Percentiles rank a stretch among this genome's conserved stretches.
phyloP scores from a whole-genome alignment of 2,888 invertebrate genomes.

The Drosophila affinis region DNA sequence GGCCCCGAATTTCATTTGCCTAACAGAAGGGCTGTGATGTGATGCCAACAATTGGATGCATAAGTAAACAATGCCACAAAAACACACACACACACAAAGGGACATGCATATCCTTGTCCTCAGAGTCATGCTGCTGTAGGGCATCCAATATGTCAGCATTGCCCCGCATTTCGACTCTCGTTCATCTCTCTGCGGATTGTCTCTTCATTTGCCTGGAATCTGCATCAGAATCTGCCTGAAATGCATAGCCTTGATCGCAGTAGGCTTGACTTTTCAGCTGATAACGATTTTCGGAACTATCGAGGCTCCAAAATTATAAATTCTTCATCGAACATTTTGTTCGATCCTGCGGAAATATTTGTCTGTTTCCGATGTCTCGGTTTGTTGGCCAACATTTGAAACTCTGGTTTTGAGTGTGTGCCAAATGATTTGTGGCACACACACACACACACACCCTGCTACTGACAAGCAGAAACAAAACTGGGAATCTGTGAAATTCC shows the following conservation, averaged over 20 bases:
- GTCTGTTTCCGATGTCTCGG: conserved; percentile 15
- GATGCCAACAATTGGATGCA: conserved; percentile 42
- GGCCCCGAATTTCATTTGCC: conserved; percentile 38
- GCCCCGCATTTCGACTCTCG: too few relatives aligned
- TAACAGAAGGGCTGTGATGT: conserved; percentile 10
- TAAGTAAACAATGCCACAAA: conserved; percentile 33
- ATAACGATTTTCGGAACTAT: too few relatives aligned
- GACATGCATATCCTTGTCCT: not conserved
- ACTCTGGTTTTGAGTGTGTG: conserved; percentile 34
- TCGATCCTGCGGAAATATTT: conserved; percentile 26
- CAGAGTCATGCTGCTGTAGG: not conserved
- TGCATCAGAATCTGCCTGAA: too few relatives aligned
- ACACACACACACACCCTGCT: conserved; percentile 10
- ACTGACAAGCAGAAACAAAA: conserved; percentile 27
- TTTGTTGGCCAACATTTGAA: not conserved
- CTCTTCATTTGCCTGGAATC: too few relatives aligned
- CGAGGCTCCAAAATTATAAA: too few relatives aligned
- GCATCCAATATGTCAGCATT: too few relatives aligned
- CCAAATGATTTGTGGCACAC: conserved; percentile 43
- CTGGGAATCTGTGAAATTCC: conserved; percentile 28
- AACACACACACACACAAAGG: not conserved
- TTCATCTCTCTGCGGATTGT: too few relatives aligned
- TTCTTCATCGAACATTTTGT: too few relatives aligned
- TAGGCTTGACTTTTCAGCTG: too few relatives aligned
- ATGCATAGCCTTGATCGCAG: too few relatives aligned